These are phyloP conservation scores for Talpa occidentalis DNA, from an alignment of 2,113 vertebrate species.

Conservation along the genomic window DNA sequence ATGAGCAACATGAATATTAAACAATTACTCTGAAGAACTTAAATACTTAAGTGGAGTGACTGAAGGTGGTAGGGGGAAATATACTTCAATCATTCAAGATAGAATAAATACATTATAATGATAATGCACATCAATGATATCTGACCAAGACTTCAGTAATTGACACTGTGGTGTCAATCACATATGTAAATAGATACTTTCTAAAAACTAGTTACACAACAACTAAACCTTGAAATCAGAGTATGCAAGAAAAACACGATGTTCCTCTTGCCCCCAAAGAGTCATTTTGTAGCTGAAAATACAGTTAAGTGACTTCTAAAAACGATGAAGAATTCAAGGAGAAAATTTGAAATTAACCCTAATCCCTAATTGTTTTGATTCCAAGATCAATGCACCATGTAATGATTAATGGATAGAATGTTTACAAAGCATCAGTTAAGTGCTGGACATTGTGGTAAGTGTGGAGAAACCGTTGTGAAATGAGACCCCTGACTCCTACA, in stretches of 20 bases:
- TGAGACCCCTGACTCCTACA: neutral
- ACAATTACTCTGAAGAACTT: neutral
- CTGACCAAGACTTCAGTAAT: neutral
- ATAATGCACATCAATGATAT: neutral
- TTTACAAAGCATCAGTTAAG: neutral
- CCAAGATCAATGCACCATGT: neutral
- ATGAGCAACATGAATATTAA: neutral
- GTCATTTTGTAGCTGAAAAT: neutral
- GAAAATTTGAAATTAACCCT: neutral
- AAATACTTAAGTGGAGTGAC: neutral
- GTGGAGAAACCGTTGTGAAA: neutral
- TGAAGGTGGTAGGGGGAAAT: neutral
- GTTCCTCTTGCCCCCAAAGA: neutral
- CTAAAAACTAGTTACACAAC: neutral
- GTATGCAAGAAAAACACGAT: neutral
- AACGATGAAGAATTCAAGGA: neutral
- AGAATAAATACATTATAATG: constrained; percentile 44
- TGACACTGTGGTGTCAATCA: constrained; percentile 4
- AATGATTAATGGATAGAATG: neutral
- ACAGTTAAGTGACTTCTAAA: neutral
- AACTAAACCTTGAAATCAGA: neutral
- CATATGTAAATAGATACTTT: neutral
- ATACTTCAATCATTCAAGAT: neutral
- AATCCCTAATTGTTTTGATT: neutral
- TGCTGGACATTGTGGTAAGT: neutral